Evolutionary conservation across 1,140 invertebrate genomes (phyloP).

Genomic region (Atta texana): DNA sequence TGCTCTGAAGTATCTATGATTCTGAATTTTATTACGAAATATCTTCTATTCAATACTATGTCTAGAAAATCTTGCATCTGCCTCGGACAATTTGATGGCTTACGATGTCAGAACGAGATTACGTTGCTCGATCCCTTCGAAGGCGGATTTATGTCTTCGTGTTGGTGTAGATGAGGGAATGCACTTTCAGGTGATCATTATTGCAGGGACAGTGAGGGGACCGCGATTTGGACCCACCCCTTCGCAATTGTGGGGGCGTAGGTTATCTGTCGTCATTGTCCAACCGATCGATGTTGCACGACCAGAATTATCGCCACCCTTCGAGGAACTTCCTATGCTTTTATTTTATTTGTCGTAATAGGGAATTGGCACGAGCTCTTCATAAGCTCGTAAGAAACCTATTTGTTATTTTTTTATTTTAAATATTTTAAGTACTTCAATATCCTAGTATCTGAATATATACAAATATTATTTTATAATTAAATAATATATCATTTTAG

Average conservation of each 20-base stretch:
- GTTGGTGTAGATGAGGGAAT: constrained; percentile 25
- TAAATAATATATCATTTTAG: no score
- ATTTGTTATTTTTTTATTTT: neutral
- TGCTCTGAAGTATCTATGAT: neutral
- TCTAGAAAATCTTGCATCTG: constrained; percentile 69
- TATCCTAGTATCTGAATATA: neutral
- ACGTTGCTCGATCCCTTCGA: constrained; percentile 41
- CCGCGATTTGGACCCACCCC: constrained; percentile 18
- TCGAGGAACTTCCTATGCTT: constrained; percentile 11
- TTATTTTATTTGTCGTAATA: constrained; percentile 46
- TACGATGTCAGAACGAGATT: constrained; percentile 77
- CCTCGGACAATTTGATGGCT: constrained; percentile 41
- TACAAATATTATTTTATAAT: no score
- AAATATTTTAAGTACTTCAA: neutral
- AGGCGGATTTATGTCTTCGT: constrained; percentile 68
- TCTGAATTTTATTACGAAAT: neutral
- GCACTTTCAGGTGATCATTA: constrained; percentile 67
- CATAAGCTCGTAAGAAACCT: constrained; percentile 47
- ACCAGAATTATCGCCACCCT: constrained; percentile 50
- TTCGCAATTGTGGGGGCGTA: constrained; percentile 24
- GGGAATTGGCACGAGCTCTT: constrained; percentile 65
- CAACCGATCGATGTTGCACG: constrained; percentile 59
- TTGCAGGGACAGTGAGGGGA: constrained; percentile 23
- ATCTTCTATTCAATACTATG: constrained; percentile 11
- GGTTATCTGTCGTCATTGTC: constrained; percentile 60